phyloP scores from a whole-genome alignment of 1,140 invertebrate genomes.

The Ephestia elutella region DNA sequence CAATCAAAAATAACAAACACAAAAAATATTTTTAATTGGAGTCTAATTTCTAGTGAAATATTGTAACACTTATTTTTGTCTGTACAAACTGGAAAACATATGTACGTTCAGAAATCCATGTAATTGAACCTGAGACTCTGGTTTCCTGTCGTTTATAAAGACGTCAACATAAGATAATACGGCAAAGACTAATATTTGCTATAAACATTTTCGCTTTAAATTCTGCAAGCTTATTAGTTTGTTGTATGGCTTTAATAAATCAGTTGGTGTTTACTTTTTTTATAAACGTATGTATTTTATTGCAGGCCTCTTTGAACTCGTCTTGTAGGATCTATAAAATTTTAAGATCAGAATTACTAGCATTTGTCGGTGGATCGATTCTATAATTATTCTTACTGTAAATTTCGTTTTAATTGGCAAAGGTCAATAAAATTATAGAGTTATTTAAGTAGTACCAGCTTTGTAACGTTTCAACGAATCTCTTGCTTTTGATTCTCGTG shows the following conservation, averaged over 20 bases:
- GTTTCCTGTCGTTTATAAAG: constrained; percentile 4
- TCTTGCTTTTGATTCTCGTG: too few species aligned
- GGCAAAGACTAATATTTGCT: constrained; percentile 13
- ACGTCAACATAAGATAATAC: constrained; percentile 21
- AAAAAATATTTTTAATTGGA: not conserved
- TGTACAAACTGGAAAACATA: not conserved
- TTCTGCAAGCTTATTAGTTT: not conserved
- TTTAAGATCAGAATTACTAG: too few species aligned
- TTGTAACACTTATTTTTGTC: not conserved
- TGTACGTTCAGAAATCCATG: not conserved
- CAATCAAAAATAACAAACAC: not conserved
- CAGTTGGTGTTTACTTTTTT: constrained; percentile 5
- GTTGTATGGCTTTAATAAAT: constrained; percentile 10
- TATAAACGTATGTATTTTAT: too few species aligned
- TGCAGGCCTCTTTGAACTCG: not conserved
- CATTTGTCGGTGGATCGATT: too few species aligned
- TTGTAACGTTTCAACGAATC: too few species aligned
- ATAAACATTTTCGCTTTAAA: not conserved
- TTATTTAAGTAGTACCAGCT: too few species aligned
- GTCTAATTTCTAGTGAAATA: not conserved
- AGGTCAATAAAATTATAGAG: too few species aligned
- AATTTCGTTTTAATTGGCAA: too few species aligned
- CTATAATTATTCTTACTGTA: too few species aligned
- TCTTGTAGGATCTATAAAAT: not conserved
- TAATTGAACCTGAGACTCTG: not conserved